phyloP scores from a whole-genome alignment of 2,113 vertebrate genomes.

The Callopanchax toddi region DNA sequence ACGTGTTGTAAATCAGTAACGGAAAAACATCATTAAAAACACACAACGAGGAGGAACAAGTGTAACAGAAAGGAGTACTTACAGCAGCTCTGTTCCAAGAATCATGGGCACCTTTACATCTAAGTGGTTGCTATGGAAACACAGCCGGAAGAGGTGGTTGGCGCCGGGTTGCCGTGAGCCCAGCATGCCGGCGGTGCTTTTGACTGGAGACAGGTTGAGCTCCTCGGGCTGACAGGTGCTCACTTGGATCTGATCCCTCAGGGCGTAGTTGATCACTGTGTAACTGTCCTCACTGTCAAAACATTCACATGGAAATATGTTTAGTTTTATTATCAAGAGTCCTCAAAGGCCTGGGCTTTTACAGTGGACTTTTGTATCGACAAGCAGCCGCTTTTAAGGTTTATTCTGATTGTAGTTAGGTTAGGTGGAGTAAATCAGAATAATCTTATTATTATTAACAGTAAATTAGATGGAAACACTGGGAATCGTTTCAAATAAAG shows the following conservation, averaged over 20 bases:
- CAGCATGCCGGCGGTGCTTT: slow-evolving; percentile 80
- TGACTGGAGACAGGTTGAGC: slow-evolving; percentile 80
- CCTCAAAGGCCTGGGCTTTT: not conserved
- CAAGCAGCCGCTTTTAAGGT: not conserved
- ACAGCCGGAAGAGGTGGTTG: slow-evolving; percentile 85
- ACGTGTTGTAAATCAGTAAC: not conserved
- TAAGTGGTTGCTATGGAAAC: slow-evolving; percentile 87
- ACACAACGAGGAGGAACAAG: not conserved
- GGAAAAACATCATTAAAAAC: slow-evolving; percentile 8
- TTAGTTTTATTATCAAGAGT: too few relatives aligned
- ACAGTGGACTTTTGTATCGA: not conserved
- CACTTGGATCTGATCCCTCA: slow-evolving; percentile 89
- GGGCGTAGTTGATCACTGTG: slow-evolving; percentile 88
- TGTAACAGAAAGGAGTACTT: slow-evolving; percentile 70
- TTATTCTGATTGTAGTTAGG: too few relatives aligned
- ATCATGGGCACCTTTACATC: slow-evolving; percentile 87
- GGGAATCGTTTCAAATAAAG: too few relatives aligned
- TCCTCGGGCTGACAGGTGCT: slow-evolving; percentile 81
- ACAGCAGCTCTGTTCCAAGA: slow-evolving; percentile 88
- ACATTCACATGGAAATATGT: not conserved
- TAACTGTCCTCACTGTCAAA: slow-evolving; percentile 91
- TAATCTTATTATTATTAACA: too few relatives aligned
- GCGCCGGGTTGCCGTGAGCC: slow-evolving; percentile 79
- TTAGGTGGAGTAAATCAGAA: too few relatives aligned
- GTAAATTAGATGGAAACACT: too few relatives aligned